Base-by-base conservation (phyloP, 2,888 invertebrate genomes). In the Fragum sueziense region DNA sequence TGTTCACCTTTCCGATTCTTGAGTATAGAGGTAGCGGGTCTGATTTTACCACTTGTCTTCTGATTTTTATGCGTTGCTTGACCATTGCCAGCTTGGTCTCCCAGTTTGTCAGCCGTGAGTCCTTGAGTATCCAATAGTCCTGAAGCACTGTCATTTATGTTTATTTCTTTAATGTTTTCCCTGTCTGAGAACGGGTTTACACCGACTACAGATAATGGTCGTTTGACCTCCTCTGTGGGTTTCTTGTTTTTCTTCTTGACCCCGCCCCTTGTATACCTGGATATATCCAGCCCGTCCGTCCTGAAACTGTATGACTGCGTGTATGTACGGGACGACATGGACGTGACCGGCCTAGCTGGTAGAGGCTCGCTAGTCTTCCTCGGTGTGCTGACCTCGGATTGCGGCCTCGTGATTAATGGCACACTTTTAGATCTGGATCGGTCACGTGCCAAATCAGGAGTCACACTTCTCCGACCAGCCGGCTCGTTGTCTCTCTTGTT, bases 301-400 rank as follows among this genome's bases (percentile, higher is more conserved):
- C 54, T 57, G 70, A 83, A 83, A 37, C 83, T 80, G 37, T 80
- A 83, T 14, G 83, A 83, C 73, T 80, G 78, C 34, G 57, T 78
- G 54, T 80, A 83, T 20, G 70, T 75, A 17, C 71, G 71, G 3
- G 69, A 70, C 2, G 83, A 69, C 74, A 79, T 72, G 20, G 83
- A 59, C 7, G 83, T 78, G 17, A 31, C 41, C 7, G 78, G 80
- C 34, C 83, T 57, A 14, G 33, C 41, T 20, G 9, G 27, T 20
- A 22, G 47, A 25, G 17, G 41, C 2, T 17, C 31, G 0, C 14
- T 51, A 2, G 73, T 70, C 27, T 57, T 34, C n/a, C 29, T 61
- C 6, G 61, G 33, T 51, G 37, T 31, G 2, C 54, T 70, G 22
- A 68, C 57, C 11, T 68, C 74, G 22, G 77, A 71, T 20, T 71